phyloP scores from a whole-genome alignment of 2,797 vertebrate species.

The Saxicola maurus region DNA sequence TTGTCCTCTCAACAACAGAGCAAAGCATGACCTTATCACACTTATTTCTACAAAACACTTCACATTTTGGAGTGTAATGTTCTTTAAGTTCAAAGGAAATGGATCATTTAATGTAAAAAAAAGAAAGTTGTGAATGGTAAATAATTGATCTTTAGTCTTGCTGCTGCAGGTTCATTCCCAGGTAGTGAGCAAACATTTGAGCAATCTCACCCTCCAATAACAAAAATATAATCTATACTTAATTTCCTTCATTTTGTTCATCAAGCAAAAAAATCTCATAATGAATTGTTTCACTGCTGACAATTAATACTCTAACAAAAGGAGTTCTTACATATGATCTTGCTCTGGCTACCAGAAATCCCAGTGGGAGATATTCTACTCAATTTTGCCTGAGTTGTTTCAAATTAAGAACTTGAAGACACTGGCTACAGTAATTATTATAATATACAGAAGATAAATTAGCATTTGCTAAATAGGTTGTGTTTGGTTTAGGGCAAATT shows the following conservation, averaged over 20 bases:
- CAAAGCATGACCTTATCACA: neutral
- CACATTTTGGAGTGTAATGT: neutral
- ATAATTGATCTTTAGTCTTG: neutral
- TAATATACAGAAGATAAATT: neutral
- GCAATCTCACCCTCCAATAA: neutral
- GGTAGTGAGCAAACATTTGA: neutral
- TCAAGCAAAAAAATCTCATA: neutral
- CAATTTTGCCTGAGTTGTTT: neutral
- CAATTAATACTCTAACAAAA: neutral
- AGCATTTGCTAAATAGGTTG: neutral
- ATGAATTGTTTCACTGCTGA: neutral
- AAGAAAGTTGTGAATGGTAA: neutral
- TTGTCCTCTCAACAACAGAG: neutral
- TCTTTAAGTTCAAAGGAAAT: neutral
- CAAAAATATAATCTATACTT: neutral
- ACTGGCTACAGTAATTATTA: neutral
- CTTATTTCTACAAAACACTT: slow-evolving; percentile 2
- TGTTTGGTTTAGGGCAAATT: no score
- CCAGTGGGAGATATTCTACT: neutral
- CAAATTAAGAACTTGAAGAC: neutral
- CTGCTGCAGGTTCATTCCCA: neutral
- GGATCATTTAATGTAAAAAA: neutral
- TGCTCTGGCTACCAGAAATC: neutral
- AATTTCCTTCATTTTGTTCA: neutral
- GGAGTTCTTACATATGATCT: neutral